Evolutionary conservation across 2,888 invertebrate species (phyloP).

Genomic region (Eueremaeus valkanovi): DNA sequence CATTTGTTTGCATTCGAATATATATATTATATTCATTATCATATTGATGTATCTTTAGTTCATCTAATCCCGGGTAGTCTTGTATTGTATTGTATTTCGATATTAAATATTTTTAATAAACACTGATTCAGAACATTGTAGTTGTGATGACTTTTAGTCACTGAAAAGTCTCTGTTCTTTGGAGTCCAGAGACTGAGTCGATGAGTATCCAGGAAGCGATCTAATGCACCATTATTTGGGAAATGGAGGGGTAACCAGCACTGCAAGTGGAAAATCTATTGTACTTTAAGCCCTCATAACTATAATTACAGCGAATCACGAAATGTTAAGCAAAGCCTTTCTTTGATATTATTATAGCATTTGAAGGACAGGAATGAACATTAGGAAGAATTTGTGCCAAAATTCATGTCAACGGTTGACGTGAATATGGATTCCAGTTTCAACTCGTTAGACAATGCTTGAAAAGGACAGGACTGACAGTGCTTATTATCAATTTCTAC

Average conservation of each 20-base stretch:
- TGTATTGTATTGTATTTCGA: too few species aligned
- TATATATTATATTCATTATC: too few species aligned
- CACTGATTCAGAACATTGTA: not conserved
- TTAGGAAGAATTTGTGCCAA: not conserved
- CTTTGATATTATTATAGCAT: too few species aligned
- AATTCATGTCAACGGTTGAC: not conserved
- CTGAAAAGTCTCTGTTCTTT: not conserved
- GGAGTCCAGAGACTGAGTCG: not conserved
- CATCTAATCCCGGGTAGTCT: too few species aligned
- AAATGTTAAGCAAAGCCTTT: conserved; percentile 8
- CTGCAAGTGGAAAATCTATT: not conserved
- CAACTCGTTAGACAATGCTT: not conserved
- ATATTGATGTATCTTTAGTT: too few species aligned
- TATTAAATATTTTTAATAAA: too few species aligned
- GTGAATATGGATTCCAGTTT: not conserved
- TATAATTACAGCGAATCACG: conserved; percentile 29
- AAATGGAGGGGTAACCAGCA: not conserved
- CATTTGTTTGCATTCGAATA: too few species aligned
- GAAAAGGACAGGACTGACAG: not conserved
- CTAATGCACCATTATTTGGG: conserved; percentile 17
- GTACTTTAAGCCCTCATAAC: not conserved
- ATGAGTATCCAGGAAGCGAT: conserved; percentile 32
- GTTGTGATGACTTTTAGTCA: not conserved
- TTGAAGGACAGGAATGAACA: conserved; percentile 5
- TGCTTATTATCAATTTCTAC: not conserved